Base-by-base conservation (phyloP, 2,113 vertebrate genomes). In the Diphyllodes magnificus region DNA sequence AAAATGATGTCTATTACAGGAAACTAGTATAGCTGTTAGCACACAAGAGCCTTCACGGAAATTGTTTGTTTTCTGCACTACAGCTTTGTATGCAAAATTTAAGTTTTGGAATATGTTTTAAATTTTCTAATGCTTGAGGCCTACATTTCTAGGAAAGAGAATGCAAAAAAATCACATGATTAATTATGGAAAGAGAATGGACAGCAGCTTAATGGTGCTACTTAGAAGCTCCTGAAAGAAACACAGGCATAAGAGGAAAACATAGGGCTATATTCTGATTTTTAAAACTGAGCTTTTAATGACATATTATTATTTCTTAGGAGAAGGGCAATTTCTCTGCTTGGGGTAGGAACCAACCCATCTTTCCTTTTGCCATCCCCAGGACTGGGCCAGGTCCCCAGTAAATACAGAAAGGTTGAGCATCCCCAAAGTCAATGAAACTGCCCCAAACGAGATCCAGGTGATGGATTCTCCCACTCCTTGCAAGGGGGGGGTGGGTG, bases 221-320 rank as follows among this genome's bases (percentile, higher is more conserved):
- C 42, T 76, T 89, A 82, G 5, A 91, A 92, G 15, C 53, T 79
- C 53, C 53, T 69, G 60, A 75, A 93, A 76, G 37, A 50, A 82
- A 66, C 40, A 56, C 9, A 28, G 11, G 28, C 3, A 2, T 25
- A 45, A 82, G 18, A 85, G 33, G 49, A 85, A 85, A 91, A 42
- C 2, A 6, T 28, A 31, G 18, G 42, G 22, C 7, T 64, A 28
- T 4, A 6, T 11, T 69, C 64, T 3, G 2, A 0, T 40, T 68
- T 77, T 70, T 86, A 15, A 85, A 82, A 53, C 5, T 9, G 33
- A 35, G 18, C n/a, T 73, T 80, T 21, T 33, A 57, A 57, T n/a
- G 50, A 14, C 18, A 54, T 21, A 27, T 83, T 76, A 30, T 60
- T 40, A 37, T 61, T 53, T 77, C n/a, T 20, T 63, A 44, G 24